Evolutionary conservation across 2,888 invertebrate species (phyloP), one percentile per base, ranked within the genome.

Genomic region (Gymnoscelis rufifasciata): DNA sequence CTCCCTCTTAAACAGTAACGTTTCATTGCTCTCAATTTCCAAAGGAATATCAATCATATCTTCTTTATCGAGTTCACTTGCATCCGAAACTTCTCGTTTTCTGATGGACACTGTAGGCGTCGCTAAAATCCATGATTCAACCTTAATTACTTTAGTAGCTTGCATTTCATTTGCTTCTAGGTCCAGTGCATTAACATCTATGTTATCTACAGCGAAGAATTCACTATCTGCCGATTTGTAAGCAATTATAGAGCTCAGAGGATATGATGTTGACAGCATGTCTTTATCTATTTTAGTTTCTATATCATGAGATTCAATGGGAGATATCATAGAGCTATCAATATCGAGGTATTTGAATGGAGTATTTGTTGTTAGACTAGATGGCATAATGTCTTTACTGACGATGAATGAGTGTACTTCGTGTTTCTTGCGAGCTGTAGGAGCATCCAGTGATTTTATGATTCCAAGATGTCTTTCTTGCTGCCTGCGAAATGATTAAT

Each of bases 401-500:
- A 83, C 75, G 46, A 77, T 60, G 43, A 88, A 88, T 3, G 88
- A 88, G 62, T 88, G 88, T 3, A 88, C 88, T 10, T 88, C 88
- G 51, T 88, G 88, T 71, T 82, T 88, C 59, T 79, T 88, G 52
- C 84, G 76, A 41, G 82, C 60, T 12, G 82, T 75, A 6, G 83
- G 81, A 38, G 88, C 81, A 45, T 88, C 83, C 66, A 86, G 71
- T 59, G 89, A 76, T 68, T 90, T 82, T 14, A 91, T 89, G 47
- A 94, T 92, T 6, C 95, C 95, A 40, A 96, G 89, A 71, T 95
- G 95, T 45, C 90, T 90, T 66, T 94, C 93, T 80, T 95, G 95
- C 69, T 95, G 95, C 60, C 94, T 93, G 78, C 19, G 5, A 19
- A 19, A 19, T 19, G 5, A 19, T 3, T 19, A 3, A 26, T 6